Conservation (phyloP, 2,113 vertebrate genomes). For the Delphinapterus leucas region DNA sequence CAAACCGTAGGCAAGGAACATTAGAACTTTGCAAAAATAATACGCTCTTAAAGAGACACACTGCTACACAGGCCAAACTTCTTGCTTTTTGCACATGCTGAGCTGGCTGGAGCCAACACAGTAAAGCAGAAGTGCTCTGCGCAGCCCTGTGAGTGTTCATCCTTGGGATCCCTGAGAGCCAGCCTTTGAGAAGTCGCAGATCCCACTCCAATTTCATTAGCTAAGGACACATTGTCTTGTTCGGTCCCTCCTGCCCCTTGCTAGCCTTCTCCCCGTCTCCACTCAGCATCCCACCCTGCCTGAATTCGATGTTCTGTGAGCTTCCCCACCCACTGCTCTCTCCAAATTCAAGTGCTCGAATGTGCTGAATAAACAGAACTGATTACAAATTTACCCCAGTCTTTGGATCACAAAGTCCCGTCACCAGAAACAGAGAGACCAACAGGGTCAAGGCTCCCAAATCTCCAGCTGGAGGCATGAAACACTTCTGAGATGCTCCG, state of each 20-base stretch:
- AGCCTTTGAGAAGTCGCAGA: not conserved
- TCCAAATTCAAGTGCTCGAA: not conserved
- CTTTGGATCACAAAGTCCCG: not conserved
- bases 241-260: not conserved
- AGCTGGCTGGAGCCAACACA: not conserved
- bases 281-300: not conserved
- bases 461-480: not conserved
- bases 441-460: not conserved
- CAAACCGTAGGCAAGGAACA: slow-evolving; percentile 30
- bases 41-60: slow-evolving; percentile 47
- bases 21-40: slow-evolving; percentile 54
- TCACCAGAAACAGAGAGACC: slow-evolving; percentile 1
- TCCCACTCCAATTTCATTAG: not conserved
- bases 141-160: not conserved
- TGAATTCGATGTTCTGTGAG: not conserved
- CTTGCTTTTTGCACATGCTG: not conserved
- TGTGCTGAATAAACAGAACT: not conserved
- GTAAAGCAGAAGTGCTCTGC: not conserved
- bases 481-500: not conserved
- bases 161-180: not conserved
- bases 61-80: not conserved
- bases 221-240: not conserved
- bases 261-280: not conserved
- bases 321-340: not conserved
- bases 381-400: not conserved